These are phyloP conservation scores for Sardina pilchardus DNA, from an alignment of 2,113 vertebrate species.

Conservation along the genomic window DNA sequence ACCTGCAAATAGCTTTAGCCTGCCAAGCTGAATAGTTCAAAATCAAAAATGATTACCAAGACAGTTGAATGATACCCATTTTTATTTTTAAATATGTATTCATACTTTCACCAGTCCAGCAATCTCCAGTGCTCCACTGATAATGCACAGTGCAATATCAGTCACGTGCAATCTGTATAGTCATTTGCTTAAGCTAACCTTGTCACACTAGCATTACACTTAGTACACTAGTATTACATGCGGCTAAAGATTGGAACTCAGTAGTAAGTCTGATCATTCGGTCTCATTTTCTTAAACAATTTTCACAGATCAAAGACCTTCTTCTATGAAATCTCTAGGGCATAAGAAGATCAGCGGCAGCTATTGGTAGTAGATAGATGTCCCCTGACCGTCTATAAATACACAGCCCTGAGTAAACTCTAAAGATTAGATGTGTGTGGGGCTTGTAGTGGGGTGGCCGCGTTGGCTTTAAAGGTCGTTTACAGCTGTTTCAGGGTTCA, in stretches of 20 bases:
- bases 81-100: too few species aligned
- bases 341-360: neutral
- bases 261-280: neutral
- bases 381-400: conserved; percentile 5
- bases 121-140: neutral
- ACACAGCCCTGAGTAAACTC: conserved; percentile 23
- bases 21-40: too few species aligned
- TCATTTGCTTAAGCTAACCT: neutral
- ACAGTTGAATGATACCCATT: too few species aligned
- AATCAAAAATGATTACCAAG: too few species aligned
- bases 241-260: too few species aligned
- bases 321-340: neutral
- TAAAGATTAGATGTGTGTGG: conserved; percentile 22
- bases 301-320: neutral
- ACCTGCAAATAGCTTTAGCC: neutral
- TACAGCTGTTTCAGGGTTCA: conserved; percentile 41
- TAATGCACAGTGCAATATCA: neutral
- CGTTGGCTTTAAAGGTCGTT: conserved; percentile 40
- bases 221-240: too few species aligned
- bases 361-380: neutral
- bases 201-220: too few species aligned
- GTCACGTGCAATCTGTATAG: neutral
- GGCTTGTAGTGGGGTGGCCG: conserved; percentile 24
- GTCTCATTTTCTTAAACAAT: neutral
- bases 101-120: neutral